phyloP scores from a whole-genome alignment of 2,797 vertebrate genomes.

The Alfaro cultratus region DNA sequence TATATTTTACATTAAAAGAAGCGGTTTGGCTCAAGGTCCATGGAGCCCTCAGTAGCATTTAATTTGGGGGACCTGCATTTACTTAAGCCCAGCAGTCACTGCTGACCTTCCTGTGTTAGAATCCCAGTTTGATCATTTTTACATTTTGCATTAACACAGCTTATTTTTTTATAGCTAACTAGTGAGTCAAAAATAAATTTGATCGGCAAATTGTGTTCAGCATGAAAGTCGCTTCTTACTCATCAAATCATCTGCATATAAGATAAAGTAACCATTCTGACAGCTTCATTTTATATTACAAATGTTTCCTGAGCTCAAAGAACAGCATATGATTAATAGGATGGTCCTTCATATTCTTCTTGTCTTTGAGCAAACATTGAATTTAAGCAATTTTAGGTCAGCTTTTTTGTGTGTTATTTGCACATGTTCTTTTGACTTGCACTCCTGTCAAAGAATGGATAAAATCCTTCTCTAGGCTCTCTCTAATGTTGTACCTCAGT shows the following conservation, averaged over 20 bases:
- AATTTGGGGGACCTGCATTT: background rate
- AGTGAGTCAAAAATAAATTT: background rate
- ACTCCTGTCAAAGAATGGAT: background rate
- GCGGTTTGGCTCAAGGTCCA: background rate
- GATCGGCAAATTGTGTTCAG: background rate
- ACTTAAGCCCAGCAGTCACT: background rate
- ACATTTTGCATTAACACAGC: background rate
- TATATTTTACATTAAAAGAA: background rate
- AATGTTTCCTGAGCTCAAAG: background rate
- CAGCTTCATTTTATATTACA: background rate
- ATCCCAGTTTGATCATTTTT: background rate
- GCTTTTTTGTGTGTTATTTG: background rate
- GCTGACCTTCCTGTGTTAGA: background rate
- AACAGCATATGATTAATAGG: background rate
- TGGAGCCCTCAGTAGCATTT: background rate
- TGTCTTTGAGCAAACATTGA: background rate
- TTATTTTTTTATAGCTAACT: background rate
- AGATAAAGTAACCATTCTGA: background rate
- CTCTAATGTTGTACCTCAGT: background rate
- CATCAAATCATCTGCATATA: background rate
- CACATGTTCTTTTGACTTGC: background rate
- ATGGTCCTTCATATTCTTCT: background rate
- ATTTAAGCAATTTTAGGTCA: background rate
- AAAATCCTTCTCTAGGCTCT: background rate
- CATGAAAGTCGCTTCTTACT: background rate